These are phyloP conservation scores for Brachionus manjavacas DNA, from an alignment of 1,140 invertebrate genomes.

Conservation along the genomic window DNA sequence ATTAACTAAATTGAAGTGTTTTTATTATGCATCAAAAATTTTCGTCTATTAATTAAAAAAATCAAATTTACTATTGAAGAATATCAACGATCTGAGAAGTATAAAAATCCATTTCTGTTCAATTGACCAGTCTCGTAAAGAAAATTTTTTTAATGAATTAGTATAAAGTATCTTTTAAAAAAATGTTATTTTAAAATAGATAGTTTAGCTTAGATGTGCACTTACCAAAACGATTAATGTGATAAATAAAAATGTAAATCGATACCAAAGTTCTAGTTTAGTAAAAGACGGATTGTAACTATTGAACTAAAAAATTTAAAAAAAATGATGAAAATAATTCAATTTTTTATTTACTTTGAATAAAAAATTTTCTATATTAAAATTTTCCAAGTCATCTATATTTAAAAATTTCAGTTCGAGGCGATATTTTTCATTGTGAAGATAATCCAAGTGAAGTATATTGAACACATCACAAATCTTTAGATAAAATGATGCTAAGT, in stretches of 20 bases:
- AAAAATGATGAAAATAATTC: conserved; percentile 49
- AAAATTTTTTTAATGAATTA: conserved; percentile 78
- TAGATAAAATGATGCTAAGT: conserved; percentile 36
- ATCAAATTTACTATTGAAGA: conserved; percentile 76
- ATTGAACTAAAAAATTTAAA: conserved; percentile 72
- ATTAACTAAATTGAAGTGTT: no score
- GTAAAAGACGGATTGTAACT: conserved; percentile 90
- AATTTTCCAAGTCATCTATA: conserved; percentile 1
- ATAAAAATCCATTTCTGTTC: conserved; percentile 93
- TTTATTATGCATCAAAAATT: not conserved
- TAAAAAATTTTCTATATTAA: conserved; percentile 69
- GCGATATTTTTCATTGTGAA: conserved; percentile 80
- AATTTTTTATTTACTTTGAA: conserved; percentile 73
- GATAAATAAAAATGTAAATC: conserved; percentile 80
- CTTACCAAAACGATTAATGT: conserved; percentile 83
- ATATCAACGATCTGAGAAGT: conserved; percentile 76
- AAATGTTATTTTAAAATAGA: conserved; percentile 40
- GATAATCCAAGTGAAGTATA: conserved; percentile 78
- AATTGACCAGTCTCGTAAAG: conserved; percentile 86
- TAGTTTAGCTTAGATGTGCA: conserved; percentile 47
- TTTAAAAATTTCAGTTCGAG: conserved; percentile 65
- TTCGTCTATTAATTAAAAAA: not conserved
- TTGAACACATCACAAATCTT: conserved; percentile 80
- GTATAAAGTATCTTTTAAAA: conserved; percentile 78
- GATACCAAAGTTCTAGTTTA: conserved; percentile 91